These are phyloP conservation scores for Paradisaea rubra DNA, from an alignment of 2,113 vertebrate species.

Conservation along the genomic window DNA sequence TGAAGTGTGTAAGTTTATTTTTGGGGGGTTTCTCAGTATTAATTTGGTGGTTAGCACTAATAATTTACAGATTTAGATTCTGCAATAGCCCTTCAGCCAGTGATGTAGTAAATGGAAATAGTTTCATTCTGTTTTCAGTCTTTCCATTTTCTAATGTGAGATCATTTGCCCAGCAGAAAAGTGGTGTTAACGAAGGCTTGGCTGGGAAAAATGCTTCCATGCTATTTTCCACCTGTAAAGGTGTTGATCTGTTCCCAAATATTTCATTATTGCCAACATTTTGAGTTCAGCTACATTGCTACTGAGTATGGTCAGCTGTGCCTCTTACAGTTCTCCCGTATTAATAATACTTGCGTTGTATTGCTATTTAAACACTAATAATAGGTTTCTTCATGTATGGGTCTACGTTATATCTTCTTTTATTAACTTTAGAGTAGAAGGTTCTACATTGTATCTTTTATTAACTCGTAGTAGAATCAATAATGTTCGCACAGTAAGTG, in stretches of 20 bases:
- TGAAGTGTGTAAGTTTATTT: background rate
- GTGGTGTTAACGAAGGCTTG: background rate
- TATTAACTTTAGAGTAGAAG: background rate
- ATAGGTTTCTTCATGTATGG: background rate
- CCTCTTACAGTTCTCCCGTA: background rate
- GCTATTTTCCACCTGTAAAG: background rate
- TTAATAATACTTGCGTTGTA: background rate
- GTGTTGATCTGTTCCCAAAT: background rate
- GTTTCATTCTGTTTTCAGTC: background rate
- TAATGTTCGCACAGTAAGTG: background rate
- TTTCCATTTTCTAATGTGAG: background rate
- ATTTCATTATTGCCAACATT: background rate
- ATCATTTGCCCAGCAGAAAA: background rate
- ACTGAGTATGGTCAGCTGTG: background rate
- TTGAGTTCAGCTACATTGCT: background rate
- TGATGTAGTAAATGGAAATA: background rate
- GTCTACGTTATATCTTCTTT: background rate
- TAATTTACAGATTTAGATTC: background rate
- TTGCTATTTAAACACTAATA: background rate
- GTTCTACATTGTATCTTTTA: background rate
- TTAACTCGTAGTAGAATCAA: background rate
- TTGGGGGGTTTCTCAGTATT: background rate
- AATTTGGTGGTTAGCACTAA: background rate
- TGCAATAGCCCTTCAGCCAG: background rate
- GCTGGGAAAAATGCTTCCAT: background rate